Evolutionary conservation across 2,113 vertebrate species (phyloP).

Genomic region (Rhinolophus ferrumequinum): DNA sequence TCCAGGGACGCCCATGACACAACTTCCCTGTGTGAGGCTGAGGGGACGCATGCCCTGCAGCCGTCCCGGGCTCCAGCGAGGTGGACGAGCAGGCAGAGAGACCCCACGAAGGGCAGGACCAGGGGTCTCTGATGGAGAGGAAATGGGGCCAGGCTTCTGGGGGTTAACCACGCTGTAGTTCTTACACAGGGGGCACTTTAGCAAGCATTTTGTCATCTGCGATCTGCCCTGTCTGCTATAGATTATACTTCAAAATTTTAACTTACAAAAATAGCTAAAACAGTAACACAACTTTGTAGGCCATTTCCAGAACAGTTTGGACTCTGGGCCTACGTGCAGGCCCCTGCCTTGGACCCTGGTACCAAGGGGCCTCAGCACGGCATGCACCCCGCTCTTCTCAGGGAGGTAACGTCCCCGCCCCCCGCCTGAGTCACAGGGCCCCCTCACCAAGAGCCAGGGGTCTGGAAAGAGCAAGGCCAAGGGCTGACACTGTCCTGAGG

Average conservation of each 20-base stretch:
- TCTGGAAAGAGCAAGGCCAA: neutral
- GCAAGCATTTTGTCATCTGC: rapidly evolving
- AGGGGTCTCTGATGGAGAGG: rapidly evolving
- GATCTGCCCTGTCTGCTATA: rapidly evolving
- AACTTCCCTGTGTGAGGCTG: rapidly evolving
- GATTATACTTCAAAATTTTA: neutral
- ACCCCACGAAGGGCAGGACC: neutral
- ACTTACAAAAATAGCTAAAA: rapidly evolving
- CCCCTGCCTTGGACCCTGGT: neutral
- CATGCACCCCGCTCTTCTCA: neutral
- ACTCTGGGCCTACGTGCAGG: neutral
- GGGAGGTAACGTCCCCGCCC: neutral
- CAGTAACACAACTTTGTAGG: neutral
- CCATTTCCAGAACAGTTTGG: neutral
- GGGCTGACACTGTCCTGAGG: neutral
- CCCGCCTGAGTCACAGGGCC: neutral
- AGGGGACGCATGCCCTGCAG: neutral
- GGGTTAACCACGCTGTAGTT: neutral
- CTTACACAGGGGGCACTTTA: rapidly evolving
- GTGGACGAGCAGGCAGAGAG: rapidly evolving
- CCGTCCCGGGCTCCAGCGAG: neutral
- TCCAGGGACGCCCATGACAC: too few species aligned
- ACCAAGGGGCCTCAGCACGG: neutral
- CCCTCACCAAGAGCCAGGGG: neutral
- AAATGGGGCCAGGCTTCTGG: neutral